phyloP scores from a whole-genome alignment of 2,113 vertebrate species.

The Cyanoderma ruficeps region DNA sequence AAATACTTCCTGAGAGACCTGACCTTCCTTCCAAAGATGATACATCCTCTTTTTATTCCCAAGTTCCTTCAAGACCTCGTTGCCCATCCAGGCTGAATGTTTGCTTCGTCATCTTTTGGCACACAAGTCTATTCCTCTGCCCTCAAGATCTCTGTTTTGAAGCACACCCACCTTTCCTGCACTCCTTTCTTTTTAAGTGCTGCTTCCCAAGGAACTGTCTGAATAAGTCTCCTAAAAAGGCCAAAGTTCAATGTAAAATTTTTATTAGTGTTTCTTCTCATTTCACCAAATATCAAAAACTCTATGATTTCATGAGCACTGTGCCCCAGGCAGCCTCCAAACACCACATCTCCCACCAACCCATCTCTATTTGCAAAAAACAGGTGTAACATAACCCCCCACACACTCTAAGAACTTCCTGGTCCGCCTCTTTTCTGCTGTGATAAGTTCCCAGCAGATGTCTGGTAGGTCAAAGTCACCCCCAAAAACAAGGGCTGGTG shows the following conservation, averaged over 20 bases:
- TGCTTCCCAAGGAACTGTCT: not conserved
- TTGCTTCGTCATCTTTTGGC: not conserved
- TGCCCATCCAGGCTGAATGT: not conserved
- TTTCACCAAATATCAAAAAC: not conserved
- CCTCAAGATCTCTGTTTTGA: not conserved
- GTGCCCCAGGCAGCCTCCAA: not conserved
- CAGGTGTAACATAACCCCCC: not conserved
- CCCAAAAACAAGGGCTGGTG: not conserved
- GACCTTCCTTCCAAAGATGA: not conserved
- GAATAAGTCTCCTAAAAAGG: not conserved
- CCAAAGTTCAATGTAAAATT: not conserved
- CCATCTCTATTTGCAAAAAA: not conserved
- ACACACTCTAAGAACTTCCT: not conserved
- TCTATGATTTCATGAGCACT: not conserved
- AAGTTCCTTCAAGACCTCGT: not conserved
- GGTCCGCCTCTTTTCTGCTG: not conserved
- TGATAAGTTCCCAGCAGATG: not conserved
- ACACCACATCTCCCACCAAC: not conserved
- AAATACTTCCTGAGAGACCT: not conserved
- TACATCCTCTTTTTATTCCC: not conserved
- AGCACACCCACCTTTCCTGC: not conserved
- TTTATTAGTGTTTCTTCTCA: not conserved
- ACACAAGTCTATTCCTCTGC: not conserved
- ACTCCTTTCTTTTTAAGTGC: not conserved
- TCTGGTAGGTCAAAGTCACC: not conserved